Conservation (phyloP, 2,113 vertebrate genomes). For the Cryptomyrus ogoouensis region DNA sequence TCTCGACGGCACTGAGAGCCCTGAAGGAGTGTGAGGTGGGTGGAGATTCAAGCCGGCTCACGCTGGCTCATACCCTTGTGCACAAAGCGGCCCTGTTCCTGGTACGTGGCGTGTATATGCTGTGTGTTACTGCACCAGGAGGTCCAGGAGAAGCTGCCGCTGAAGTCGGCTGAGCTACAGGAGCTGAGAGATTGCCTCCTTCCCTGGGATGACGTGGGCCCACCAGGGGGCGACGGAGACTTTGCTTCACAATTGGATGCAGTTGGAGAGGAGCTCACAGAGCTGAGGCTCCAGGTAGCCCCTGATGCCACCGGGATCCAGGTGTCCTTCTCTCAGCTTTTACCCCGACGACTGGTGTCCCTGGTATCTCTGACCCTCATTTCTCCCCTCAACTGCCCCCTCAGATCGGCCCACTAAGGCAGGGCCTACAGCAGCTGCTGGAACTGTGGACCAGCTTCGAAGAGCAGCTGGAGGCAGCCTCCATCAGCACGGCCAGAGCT, state of each 20-base stretch:
- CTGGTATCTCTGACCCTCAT: background rate
- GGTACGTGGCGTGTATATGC: background rate
- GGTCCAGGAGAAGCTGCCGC: conserved; percentile 59
- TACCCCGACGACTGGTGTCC: background rate
- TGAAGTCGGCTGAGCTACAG: conserved; percentile 59
- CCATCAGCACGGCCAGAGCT: conserved; percentile 44
- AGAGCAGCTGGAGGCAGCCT: conserved; percentile 45
- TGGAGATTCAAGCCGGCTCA: background rate
- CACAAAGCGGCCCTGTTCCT: background rate
- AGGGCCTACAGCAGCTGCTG: conserved; percentile 43
- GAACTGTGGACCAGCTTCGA: conserved; percentile 62
- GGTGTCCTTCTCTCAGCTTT: background rate
- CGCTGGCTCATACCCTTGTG: background rate
- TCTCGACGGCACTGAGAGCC: conserved; percentile 52
- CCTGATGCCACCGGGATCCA: background rate
- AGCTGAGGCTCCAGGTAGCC: conserved; percentile 61
- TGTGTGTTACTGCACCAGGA: conserved; percentile 51
- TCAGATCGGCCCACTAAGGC: conserved; percentile 57
- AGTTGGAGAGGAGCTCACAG: conserved; percentile 46
- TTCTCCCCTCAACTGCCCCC: background rate
- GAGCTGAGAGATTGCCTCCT: conserved; percentile 52
- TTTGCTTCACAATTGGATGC: conserved; percentile 32
- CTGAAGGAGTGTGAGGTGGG: conserved; percentile 69
- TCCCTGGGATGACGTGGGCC: conserved; percentile 16
- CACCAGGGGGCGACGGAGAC: conserved; percentile 1